Percentiles rank a stretch among this genome's conserved stretches.
phyloP scores from a whole-genome alignment of 2,113 vertebrate genomes.

The Trachemys scripta region DNA sequence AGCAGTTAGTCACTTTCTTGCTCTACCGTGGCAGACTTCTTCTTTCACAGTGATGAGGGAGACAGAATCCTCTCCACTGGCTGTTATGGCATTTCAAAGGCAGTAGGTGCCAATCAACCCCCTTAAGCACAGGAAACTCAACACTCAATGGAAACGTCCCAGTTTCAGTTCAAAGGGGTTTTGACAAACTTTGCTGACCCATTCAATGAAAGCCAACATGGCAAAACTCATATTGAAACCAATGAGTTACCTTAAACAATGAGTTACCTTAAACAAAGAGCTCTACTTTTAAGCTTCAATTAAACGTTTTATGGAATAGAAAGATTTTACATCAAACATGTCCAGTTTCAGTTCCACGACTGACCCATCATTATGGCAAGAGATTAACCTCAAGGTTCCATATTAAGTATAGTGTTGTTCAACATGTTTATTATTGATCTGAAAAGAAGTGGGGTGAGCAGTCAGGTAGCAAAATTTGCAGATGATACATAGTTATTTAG shows the following conservation, averaged over 20 bases:
- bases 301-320: background rate
- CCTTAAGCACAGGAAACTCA: background rate
- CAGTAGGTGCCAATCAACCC: background rate
- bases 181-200: background rate
- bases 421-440: background rate
- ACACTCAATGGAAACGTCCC: background rate
- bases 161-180: background rate
- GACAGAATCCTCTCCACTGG: background rate
- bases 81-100: background rate
- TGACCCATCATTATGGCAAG: background rate
- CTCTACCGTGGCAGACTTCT: constrained; percentile 29
- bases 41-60: background rate
- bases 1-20: constrained; percentile 39
- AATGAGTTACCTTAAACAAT: rapidly evolving
- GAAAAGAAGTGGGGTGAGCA: background rate
- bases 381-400: background rate
- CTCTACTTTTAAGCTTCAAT: background rate
- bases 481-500: background rate
- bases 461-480: background rate
- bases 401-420: background rate
- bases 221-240: background rate
- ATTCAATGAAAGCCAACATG: background rate
- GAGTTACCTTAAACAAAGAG: background rate
- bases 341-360: background rate
- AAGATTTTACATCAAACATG: background rate